Evolutionary conservation across 2,113 vertebrate genomes (phyloP).

Genomic region (Anolis carolinensis): DNA sequence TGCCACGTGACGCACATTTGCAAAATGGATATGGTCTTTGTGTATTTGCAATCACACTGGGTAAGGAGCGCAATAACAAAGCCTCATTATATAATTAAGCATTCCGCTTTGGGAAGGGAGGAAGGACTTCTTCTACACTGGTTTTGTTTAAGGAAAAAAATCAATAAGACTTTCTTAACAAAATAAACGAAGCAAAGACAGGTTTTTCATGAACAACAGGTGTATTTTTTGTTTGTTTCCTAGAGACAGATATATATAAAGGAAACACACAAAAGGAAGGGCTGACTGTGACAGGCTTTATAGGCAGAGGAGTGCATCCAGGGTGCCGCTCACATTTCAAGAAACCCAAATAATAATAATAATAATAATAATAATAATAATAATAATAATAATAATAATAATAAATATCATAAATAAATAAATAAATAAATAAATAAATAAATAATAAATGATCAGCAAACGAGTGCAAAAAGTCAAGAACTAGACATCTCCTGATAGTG

Average conservation of each 20-base stretch:
- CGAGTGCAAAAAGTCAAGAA: too few species aligned
- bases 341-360: not conserved
- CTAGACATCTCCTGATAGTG: too few species aligned
- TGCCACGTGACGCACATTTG: constrained; percentile 66
- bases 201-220: constrained; percentile 43
- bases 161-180: constrained; percentile 49
- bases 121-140: constrained; percentile 44
- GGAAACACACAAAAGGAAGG: not conserved
- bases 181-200: constrained; percentile 62
- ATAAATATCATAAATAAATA: too few species aligned
- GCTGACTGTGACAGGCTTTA: not conserved
- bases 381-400: too few species aligned
- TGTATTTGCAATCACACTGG: constrained; percentile 72
- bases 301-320: not conserved
- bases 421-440: too few species aligned
- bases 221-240: not conserved
- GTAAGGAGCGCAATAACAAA: constrained; percentile 66
- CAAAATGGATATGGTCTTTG: constrained; percentile 66
- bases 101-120: constrained; percentile 46
- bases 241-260: not conserved
- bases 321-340: not conserved
- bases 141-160: constrained; percentile 40
- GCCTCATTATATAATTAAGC: constrained; percentile 66
- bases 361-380: too few species aligned
- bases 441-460: too few species aligned